Evolutionary conservation across 2,888 invertebrate genomes (phyloP), one percentile per base, ranked within the genome.

Genomic region (Bursaphelenchus okinawaensis): DNA sequence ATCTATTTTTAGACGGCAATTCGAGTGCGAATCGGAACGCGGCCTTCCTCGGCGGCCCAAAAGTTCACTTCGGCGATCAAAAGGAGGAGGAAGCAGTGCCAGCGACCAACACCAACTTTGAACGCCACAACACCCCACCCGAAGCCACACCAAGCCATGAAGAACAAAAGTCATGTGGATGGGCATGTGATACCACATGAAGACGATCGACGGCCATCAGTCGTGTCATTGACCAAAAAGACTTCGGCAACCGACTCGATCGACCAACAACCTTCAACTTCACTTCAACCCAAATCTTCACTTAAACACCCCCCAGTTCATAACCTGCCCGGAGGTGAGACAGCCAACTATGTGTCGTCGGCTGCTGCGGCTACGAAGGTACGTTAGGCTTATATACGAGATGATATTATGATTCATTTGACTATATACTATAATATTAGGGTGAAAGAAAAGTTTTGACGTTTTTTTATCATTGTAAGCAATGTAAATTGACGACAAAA

Each of bases 101-200:
- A 87, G 88, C 75, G 87, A 8, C 28, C 40, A 9, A 23, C 24
- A 77, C 78, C 3, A 73, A 80, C 54, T 82, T 82, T 66, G 74
- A 78, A 58, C 69, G 98, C 59, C 95, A 96, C 86, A 95, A 96
- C 84, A 62, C 98, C 98, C 67, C 96, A 99, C 87, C 98, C 98
- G 51, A 84, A 85, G 64, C 75, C 76, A 4, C 58, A 58, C 2
- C 63, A 62, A 51, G 58, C 62, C 54, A 23, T 62, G 51, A 75
- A 75, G 20, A 61, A 69, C 50, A 78, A 81, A 63, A 79, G 77
- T 68, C 70, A 74, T 52, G 82, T 84, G 55, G 85, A 85, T 73
- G 84, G 84, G 62, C 84, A 84, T 70, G 80, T 85, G 57, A 82
- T 83, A 29, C 78, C 71, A 28, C 78, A 76, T 52, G 77, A 76